A percentile compares a stretch with the other conserved stretches of the same genome.
Conservation (phyloP, 1,140 invertebrate species). For the Wiebesia pumilae region DNA sequence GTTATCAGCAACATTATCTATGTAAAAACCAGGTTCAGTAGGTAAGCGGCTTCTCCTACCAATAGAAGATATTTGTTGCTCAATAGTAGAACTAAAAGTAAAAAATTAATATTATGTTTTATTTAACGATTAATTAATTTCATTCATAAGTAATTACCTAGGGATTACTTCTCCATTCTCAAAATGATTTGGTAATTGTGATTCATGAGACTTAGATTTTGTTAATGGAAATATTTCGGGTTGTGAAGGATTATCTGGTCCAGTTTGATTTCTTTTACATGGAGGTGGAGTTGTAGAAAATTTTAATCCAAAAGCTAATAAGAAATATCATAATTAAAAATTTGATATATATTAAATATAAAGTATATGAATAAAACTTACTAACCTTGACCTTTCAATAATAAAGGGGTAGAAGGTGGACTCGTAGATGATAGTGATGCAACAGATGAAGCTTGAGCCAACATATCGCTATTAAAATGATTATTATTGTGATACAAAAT, state of each 20-base stretch:
- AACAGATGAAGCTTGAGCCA: conserved; percentile 69
- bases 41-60: conserved; percentile 79
- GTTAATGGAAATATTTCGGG: conserved; percentile 82
- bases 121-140: conserved; percentile 17
- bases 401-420: conserved; percentile 80
- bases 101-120: conserved; percentile 27
- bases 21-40: conserved; percentile 81
- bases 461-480: conserved; percentile 66
- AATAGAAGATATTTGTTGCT: conserved; percentile 57
- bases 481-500: conserved; percentile 74
- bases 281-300: conserved; percentile 88
- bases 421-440: conserved; percentile 68
- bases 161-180: conserved; percentile 73
- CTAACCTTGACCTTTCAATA: conserved; percentile 70
- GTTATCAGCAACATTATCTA: conserved; percentile 70
- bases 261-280: conserved; percentile 81
- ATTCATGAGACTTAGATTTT: conserved; percentile 94
- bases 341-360: conserved; percentile 27
- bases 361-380: conserved; percentile 54
- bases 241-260: conserved; percentile 72
- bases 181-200: conserved; percentile 84
- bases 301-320: conserved; percentile 71
- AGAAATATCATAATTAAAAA: conserved; percentile 27
- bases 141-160: conserved; percentile 58
- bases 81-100: conserved; percentile 61